phyloP scores from a whole-genome alignment of 2,113 vertebrate genomes.

The Cyanistes caeruleus region DNA sequence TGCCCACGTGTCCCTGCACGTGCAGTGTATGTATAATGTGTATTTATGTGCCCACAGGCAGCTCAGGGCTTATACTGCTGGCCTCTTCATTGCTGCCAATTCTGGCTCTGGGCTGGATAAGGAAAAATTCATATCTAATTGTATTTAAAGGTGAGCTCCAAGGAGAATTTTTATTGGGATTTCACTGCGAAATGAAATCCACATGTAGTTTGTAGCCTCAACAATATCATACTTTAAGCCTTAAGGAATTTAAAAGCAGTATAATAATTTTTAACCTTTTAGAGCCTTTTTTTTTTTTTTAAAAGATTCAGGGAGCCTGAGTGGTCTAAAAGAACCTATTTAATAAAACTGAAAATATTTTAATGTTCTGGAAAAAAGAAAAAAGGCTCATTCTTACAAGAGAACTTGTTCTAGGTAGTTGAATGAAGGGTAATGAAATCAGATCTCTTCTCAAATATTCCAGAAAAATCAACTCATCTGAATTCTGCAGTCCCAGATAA shows the following conservation, averaged over 20 bases:
- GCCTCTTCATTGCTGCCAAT: background rate
- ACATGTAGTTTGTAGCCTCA: background rate
- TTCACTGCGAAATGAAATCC: constrained; percentile 1
- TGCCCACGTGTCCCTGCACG: rapidly evolving
- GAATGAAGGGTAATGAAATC: background rate
- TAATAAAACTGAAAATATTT: constrained; percentile 13
- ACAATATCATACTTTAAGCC: background rate
- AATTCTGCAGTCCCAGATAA: background rate
- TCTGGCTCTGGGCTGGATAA: background rate
- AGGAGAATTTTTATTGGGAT: background rate
- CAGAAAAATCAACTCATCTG: background rate
- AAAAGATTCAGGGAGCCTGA: background rate
- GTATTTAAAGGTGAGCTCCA: background rate
- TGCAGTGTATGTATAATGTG: background rate
- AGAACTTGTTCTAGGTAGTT: background rate
- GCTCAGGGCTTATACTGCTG: background rate
- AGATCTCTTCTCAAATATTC: background rate
- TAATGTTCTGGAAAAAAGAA: background rate
- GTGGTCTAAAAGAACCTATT: background rate
- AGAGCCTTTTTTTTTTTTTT: background rate
- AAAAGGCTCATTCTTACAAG: background rate
- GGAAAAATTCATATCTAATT: background rate
- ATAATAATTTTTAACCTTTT: background rate
- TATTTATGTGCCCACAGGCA: rapidly evolving
- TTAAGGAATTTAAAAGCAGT: background rate